These are phyloP conservation scores for Forbesichthys agassizii DNA, from an alignment of 2,113 vertebrate species.

Conservation along the genomic window DNA sequence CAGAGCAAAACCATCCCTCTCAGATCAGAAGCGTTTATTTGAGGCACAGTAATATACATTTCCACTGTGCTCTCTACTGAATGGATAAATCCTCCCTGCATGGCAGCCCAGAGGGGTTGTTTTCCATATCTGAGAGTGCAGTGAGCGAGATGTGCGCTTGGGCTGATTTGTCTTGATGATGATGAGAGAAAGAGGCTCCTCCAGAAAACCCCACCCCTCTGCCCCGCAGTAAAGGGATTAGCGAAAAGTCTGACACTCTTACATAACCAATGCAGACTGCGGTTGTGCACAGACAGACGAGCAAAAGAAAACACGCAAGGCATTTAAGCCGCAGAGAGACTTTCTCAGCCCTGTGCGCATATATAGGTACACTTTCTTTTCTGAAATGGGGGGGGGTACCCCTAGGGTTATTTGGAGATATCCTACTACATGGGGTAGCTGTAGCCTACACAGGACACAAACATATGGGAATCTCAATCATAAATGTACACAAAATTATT, in stretches of 20 bases:
- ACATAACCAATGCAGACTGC: slow-evolving; percentile 40
- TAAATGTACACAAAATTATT: background rate
- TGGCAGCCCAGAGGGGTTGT: background rate
- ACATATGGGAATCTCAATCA: too few species aligned
- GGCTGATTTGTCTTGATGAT: slow-evolving; percentile 49
- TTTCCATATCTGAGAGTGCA: background rate
- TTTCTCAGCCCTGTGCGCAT: background rate
- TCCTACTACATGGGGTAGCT: too few species aligned
- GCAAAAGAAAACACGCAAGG: background rate
- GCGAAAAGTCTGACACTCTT: slow-evolving; percentile 43
- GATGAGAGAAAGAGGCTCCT: slow-evolving; percentile 40
- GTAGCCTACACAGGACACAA: too few species aligned
- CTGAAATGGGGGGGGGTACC: too few species aligned
- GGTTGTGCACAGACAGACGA: slow-evolving; percentile 7
- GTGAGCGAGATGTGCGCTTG: slow-evolving; percentile 7
- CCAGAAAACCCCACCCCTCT: slow-evolving; percentile 22
- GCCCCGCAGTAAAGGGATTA: slow-evolving; percentile 44
- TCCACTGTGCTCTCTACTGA: background rate
- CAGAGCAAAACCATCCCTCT: slow-evolving; percentile 5
- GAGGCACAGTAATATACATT: slow-evolving; percentile 9
- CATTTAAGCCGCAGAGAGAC: background rate
- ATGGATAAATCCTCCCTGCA: slow-evolving; percentile 11
- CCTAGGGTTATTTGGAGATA: too few species aligned
- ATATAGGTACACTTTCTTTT: too few species aligned
- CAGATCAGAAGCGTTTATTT: slow-evolving; percentile 8